A percentile compares a stretch with the other conserved stretches of the same genome.
These are phyloP conservation scores for Pachymerium ferrugineum DNA, from an alignment of 2,888 invertebrate genomes.

Conservation along the genomic window DNA sequence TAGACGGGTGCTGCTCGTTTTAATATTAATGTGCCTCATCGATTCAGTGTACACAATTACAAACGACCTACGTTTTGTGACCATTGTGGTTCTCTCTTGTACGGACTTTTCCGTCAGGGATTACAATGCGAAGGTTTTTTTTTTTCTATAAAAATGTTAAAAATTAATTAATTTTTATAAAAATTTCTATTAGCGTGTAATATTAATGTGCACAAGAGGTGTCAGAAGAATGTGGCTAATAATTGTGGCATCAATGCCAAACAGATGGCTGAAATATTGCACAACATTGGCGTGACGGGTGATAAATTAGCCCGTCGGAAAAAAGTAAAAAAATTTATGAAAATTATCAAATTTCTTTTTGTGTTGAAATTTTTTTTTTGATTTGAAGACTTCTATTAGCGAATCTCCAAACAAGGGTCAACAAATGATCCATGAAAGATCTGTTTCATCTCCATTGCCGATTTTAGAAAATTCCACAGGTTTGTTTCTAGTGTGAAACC, in stretches of 20 bases:
- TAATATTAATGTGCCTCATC: constrained; percentile 97
- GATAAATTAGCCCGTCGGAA: constrained; percentile 64
- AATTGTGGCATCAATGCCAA: constrained; percentile 98
- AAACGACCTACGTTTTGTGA: constrained; percentile 99
- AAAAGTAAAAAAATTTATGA: constrained; percentile 40
- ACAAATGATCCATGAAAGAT: constrained; percentile 38
- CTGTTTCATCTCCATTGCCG: constrained; percentile 45
- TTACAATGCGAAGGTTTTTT: constrained; percentile 80
- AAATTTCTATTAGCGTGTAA: constrained; percentile 71
- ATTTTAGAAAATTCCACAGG: constrained; percentile 37
- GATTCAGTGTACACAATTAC: constrained; percentile 87
- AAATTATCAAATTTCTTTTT: neutral
- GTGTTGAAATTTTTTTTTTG: neutral
- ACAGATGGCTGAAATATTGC: constrained; percentile 88
- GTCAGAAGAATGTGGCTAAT: constrained; percentile 98
- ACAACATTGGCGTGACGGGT: constrained; percentile 84
- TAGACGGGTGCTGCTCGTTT: constrained; percentile 68
- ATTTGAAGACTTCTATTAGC: constrained; percentile 42
- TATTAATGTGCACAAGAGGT: constrained; percentile 97
- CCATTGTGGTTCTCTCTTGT: constrained; percentile 96
- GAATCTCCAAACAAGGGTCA: constrained; percentile 43
- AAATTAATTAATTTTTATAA: neutral
- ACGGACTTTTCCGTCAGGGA: constrained; percentile 93
- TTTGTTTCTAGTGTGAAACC: neutral
- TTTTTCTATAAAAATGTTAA: constrained; percentile 7